Base-by-base conservation (phyloP, 1,140 invertebrate species). In the Neelides sp. region DNA sequence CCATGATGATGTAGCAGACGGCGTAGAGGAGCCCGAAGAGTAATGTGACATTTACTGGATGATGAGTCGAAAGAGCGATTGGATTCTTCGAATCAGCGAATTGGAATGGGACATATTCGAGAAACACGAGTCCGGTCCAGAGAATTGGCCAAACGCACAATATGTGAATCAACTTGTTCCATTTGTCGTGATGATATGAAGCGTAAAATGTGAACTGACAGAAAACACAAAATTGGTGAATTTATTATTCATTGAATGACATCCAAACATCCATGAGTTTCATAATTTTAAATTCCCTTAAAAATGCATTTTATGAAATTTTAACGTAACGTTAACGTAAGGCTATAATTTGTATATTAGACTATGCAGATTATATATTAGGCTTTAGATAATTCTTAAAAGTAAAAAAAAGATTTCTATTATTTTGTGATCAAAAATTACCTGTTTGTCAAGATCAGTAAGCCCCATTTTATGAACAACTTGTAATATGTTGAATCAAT, bases 81-180 rank as follows among this genome's bases (percentile, higher is more conserved):
- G n/a, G 12, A 26, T 49, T 55, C 15, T 53, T 10, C 24, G 12
- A 13, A 4, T 44, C 50, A 8, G 54, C 50, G 12, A 26, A 41
- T n/a, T 43, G 24, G 3, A 49, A 4, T 0, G 57, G 47, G n/a
- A 37, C 22, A 37, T 61, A 58, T 44, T 63, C 43, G 7, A 28
- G 4, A 10, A 63, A 49, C 10, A 60, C 59, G 4, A 61, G 2
- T 0, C 39, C 61, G 10, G 50, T 42, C 56, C 56, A 61, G 1
- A 60, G 19, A 47, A 63, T 61, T 13, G 56, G 57, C 61, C 61
- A 63, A 1, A 63, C 60, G 26, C 61, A 63, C 1, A 61, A 12
- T 26, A 63, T 57, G 39, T 63, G 61, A 27, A 63, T 61, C 0
- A 53, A 4, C 43, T 62, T 50, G 41, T 63, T 63, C 22, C 55